A percentile compares a stretch with the other conserved stretches of the same genome.
These are phyloP conservation scores for Aplysina aerophoba DNA, from an alignment of 37 sponge, comb jelly and placozoan species.

Conservation along the genomic window DNA sequence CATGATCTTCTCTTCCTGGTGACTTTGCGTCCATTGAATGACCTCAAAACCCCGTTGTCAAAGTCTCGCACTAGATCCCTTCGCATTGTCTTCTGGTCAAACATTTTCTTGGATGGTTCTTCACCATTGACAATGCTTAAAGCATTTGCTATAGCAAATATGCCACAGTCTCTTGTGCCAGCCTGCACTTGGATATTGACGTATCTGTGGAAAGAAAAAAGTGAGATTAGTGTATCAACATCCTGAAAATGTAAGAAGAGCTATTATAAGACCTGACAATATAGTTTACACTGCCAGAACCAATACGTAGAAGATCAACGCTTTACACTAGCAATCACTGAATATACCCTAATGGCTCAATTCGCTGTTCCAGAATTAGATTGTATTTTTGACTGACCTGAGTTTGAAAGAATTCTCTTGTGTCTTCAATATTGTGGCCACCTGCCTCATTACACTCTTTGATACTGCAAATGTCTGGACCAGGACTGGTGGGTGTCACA, in stretches of 20 bases:
- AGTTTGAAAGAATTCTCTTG: neutral
- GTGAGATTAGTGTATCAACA: too few relatives aligned
- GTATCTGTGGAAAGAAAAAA: too few relatives aligned
- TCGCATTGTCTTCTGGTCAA: conserved; percentile 9
- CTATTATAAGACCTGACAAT: too few relatives aligned
- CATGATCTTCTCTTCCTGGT: neutral
- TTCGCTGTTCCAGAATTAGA: too few relatives aligned
- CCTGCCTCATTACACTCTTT: neutral
- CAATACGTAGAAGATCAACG: too few relatives aligned
- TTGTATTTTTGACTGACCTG: too few relatives aligned
- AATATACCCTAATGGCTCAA: too few relatives aligned
- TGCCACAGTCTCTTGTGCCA: conserved; percentile 6
- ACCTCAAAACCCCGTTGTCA: neutral
- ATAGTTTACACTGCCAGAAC: too few relatives aligned
- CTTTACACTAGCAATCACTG: too few relatives aligned
- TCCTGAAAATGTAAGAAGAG: too few relatives aligned
- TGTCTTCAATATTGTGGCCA: conserved; percentile 11
- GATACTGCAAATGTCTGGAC: neutral
- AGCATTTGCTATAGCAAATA: conserved; percentile 11
- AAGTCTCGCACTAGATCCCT: neutral
- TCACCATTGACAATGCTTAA: neutral
- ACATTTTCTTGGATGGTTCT: neutral
- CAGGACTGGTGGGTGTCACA: too few relatives aligned
- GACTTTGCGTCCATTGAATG: conserved; percentile 1
- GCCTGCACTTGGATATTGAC: conserved; percentile 1